phyloP scores from a whole-genome alignment of 2,797 vertebrate genomes.

The Acanthurus leucopareius region DNA sequence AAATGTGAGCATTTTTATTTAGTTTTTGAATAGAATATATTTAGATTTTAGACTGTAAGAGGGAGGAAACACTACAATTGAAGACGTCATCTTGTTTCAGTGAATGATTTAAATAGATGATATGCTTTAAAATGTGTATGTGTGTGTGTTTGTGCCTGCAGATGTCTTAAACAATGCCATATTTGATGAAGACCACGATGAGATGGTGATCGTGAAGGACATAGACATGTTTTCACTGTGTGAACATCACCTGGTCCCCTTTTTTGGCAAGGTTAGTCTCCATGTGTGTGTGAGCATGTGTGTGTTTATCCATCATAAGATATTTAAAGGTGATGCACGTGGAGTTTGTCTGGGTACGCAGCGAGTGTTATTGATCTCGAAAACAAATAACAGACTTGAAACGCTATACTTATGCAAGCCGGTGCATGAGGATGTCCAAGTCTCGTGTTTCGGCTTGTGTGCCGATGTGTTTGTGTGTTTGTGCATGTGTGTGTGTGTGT shows the following conservation, averaged over 20 bases:
- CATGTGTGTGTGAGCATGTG: background rate
- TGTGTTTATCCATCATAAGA: background rate
- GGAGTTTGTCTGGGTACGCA: background rate
- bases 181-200: constrained; percentile 88
- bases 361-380: background rate
- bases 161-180: constrained; percentile 87
- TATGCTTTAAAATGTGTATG: background rate
- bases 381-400: background rate
- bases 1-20: no score
- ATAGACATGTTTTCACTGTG: constrained; percentile 89
- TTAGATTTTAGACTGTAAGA: no score
- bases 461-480: background rate
- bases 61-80: no score
- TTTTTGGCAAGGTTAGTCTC: constrained; percentile 85
- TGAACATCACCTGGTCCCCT: constrained; percentile 89
- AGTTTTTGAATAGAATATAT: no score
- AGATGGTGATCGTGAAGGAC: constrained; percentile 89
- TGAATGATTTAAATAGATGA: background rate
- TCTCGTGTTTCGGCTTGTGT: background rate
- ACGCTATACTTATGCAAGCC: background rate
- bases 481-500: background rate
- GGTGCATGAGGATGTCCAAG: background rate
- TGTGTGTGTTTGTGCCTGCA: constrained; percentile 49
- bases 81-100: no score
- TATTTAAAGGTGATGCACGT: background rate